phyloP scores from a whole-genome alignment of 53 echinoderm and acorn worm species.

The Antedon mediterranea region DNA sequence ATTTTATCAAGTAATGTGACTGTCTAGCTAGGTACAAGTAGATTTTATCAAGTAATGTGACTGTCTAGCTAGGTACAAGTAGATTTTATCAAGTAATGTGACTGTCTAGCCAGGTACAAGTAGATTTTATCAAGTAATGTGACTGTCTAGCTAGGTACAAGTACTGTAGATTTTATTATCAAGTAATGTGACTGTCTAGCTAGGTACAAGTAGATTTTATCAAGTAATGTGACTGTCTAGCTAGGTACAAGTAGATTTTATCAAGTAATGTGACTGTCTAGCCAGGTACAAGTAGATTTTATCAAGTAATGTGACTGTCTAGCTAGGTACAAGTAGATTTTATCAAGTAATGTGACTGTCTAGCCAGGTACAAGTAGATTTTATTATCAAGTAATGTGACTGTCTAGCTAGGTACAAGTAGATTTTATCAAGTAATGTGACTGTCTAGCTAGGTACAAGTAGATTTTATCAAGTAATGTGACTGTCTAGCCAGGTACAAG shows the following conservation, averaged over 20 bases:
- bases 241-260: background rate
- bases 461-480: background rate
- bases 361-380: background rate
- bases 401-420: background rate
- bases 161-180: background rate
- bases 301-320: background rate
- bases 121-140: background rate
- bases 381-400: too few relatives aligned
- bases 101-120: background rate
- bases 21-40: background rate
- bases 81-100: background rate
- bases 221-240: background rate
- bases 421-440: too few relatives aligned
- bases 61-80: background rate
- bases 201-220: background rate
- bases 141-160: background rate
- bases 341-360: background rate
- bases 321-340: background rate
- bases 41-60: too few relatives aligned
- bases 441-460: background rate
- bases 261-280: background rate
- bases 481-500: background rate
- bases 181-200: background rate
- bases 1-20: too few relatives aligned
- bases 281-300: background rate